Percentiles rank a stretch among this genome's conserved stretches.
Evolutionary conservation across 2,797 vertebrate species (phyloP).

Genomic region (Sebastes wilsoni): DNA sequence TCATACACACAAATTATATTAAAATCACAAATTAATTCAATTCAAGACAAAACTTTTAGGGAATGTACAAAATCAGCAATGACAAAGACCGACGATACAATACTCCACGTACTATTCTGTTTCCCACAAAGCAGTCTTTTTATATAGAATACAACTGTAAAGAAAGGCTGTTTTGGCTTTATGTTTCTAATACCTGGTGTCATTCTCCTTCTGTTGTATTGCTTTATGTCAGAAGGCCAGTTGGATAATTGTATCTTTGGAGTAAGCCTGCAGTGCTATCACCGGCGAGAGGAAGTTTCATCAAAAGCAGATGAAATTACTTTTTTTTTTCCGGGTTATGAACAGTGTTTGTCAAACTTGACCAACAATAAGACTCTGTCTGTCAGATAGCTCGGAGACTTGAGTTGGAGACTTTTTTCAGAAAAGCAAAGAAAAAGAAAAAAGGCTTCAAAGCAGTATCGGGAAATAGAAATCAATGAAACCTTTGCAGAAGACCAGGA

Average conservation of each 20-base stretch:
- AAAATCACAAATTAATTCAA: background rate
- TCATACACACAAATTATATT: background rate
- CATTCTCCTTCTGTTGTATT: conserved; percentile 34
- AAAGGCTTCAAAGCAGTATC: background rate
- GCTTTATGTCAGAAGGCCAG: conserved; percentile 49
- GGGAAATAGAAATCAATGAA: conserved; percentile 5
- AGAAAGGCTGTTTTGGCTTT: conserved; percentile 2
- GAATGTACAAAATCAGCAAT: background rate
- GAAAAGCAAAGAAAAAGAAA: background rate
- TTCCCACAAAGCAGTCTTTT: background rate
- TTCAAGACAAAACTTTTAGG: background rate
- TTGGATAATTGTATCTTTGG: conserved; percentile 55
- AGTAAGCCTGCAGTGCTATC: conserved; percentile 23
- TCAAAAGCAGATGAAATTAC: conserved; percentile 56
- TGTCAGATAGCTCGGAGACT: background rate
- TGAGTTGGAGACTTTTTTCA: background rate
- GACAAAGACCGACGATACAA: background rate
- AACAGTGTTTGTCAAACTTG: conserved; percentile 46
- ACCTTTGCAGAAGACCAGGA: background rate
- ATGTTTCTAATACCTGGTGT: conserved; percentile 53
- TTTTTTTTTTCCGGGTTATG: conserved; percentile 40
- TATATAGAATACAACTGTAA: conserved; percentile 10
- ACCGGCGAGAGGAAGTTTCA: conserved; percentile 31
- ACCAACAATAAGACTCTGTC: conserved; percentile 12
- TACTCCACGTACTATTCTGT: background rate